Evolutionary conservation across 2,888 invertebrate genomes (phyloP), one percentile per base, ranked within the genome.

Genomic region (Conops quadrifasciatus): DNA sequence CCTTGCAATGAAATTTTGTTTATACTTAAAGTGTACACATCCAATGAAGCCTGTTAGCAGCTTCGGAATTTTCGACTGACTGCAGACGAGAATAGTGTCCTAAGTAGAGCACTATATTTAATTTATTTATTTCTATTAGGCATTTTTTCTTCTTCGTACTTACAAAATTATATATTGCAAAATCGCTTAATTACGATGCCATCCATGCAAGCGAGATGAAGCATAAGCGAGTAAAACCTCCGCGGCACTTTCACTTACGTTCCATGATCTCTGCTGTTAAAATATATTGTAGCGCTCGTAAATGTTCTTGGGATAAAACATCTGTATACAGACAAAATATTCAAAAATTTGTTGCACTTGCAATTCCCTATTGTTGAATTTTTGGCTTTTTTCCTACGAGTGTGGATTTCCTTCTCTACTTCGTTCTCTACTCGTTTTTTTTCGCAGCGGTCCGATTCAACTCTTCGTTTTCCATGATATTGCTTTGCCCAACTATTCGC

Each of bases 361-460:
- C 59, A 70, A 67, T 62, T 19, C 69, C 45, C 21, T 68, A 56
- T 70, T 73, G 66, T 69, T 69, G 43, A 67, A 71, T 71, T 67
- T 71, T 71, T 58, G 28, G 67, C 51, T 66, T 73, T 71, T 73
- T 69, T 47, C 58, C 56, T 43, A 26, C 26, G 71, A 72, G 71
- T 74, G 69, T 74, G 69, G 71, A 73, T 74, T 74, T 75, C 73
- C 71, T 73, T 72, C 66, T 71, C 73, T 65, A 72, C 73, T 72
- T 75, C 74, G 74, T 73, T 75, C 70, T 70, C 63, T 72, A 70
- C 70, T 70, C 72, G 70, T 72, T 67, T 66, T 67, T 64, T 72
- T 62, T 63, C 65, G 66, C 69, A 59, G 74, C 51, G 28, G 28
- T 30, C 19, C 53, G 63, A 47, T 63, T 21, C 26, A 19, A 47